These are phyloP conservation scores for Ctenoplectra terminalis DNA, from an alignment of 1,140 invertebrate genomes.

Conservation along the genomic window DNA sequence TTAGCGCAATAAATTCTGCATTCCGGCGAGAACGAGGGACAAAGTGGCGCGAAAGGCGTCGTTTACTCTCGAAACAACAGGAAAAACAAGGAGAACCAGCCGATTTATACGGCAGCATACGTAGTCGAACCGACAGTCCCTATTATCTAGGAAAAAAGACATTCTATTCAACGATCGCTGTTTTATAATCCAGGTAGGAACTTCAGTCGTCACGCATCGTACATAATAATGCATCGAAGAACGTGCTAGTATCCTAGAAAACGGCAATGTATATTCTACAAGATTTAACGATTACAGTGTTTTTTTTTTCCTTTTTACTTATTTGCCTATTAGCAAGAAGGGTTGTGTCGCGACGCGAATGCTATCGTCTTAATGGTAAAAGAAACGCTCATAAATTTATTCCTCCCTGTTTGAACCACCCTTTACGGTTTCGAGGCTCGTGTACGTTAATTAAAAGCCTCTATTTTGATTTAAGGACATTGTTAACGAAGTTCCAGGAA, in stretches of 20 bases:
- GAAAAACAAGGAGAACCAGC: constrained; percentile 18
- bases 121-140: background rate
- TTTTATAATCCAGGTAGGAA: constrained; percentile 14
- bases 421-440: background rate
- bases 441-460: constrained; percentile 46
- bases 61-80: constrained; percentile 9
- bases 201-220: background rate
- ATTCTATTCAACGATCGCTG: background rate
- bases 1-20: constrained; percentile 32
- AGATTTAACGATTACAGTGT: background rate
- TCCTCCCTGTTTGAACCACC: background rate
- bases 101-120: constrained; percentile 19
- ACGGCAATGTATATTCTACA: background rate
- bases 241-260: constrained; percentile 18
- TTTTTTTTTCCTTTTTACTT: constrained; percentile 19
- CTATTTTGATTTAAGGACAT: constrained; percentile 61
- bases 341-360: background rate
- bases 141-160: constrained; percentile 9
- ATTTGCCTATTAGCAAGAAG: constrained; percentile 31
- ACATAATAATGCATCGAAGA: constrained; percentile 18
- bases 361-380: background rate
- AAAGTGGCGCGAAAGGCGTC: constrained; percentile 26
- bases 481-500: constrained; percentile 65
- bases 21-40: constrained; percentile 19
- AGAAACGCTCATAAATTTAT: constrained; percentile 47